Percentiles rank a stretch among this genome's conserved stretches.
phyloP scores from a whole-genome alignment of 2,113 vertebrate species.

The Dicrurus megarhynchus region DNA sequence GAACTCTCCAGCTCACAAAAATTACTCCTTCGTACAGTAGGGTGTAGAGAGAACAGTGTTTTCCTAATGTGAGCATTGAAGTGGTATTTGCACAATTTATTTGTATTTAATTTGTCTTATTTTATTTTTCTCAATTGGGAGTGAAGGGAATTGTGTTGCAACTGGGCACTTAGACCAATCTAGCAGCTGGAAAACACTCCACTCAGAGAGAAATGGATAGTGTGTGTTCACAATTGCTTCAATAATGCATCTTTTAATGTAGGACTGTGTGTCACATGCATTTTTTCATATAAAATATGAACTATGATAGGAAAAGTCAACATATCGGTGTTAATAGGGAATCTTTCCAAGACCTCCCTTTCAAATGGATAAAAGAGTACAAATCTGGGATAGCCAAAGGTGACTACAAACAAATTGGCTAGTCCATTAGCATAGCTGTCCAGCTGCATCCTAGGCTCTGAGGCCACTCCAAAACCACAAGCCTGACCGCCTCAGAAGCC shows the following conservation, averaged over 20 bases:
- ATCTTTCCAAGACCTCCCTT: slow-evolving; percentile 50
- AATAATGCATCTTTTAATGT: slow-evolving; percentile 43
- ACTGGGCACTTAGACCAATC: slow-evolving; percentile 9
- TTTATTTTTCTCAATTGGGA: not conserved
- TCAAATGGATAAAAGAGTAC: slow-evolving; percentile 64
- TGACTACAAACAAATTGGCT: slow-evolving; percentile 65
- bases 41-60: not conserved
- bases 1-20: not conserved
- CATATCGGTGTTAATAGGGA: not conserved
- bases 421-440: slow-evolving; percentile 45
- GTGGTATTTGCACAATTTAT: slow-evolving; percentile 9
- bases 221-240: not conserved
- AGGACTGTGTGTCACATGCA: not conserved
- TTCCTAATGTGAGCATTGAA: not conserved
- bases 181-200: not conserved
- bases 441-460: slow-evolving; percentile 42
- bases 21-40: not conserved
- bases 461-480: slow-evolving; percentile 69
- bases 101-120: not conserved
- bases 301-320: slow-evolving; percentile 11
- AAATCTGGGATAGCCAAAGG: slow-evolving; percentile 57
- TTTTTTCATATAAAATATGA: slow-evolving; percentile 1
- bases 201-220: not conserved
- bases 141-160: not conserved
- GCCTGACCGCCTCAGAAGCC: slow-evolving; percentile 8